Evolutionary conservation across 2,888 invertebrate genomes (phyloP).

Genomic region (Choristoneura rosaceana): DNA sequence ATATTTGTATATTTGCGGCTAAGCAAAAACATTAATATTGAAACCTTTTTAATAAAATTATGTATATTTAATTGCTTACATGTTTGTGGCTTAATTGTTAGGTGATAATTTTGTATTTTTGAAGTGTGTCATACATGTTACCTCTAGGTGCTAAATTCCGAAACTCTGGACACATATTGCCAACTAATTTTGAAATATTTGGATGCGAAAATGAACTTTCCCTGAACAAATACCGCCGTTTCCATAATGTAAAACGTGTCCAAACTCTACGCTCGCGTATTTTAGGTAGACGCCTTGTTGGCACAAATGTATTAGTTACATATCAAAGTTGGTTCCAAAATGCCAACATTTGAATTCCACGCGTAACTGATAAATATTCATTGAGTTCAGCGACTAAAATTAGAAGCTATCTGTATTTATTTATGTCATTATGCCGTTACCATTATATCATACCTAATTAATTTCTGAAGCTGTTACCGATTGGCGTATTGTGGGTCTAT

Average conservation of each 20-base stretch:
- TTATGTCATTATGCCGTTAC: not conserved
- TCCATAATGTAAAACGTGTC: constrained; percentile 16
- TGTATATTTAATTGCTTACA: too few relatives aligned
- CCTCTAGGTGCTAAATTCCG: too few relatives aligned
- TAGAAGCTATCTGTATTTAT: not conserved
- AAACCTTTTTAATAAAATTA: not conserved
- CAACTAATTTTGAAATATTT: not conserved
- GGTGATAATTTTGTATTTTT: too few relatives aligned
- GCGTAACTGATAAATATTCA: not conserved
- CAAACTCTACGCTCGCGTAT: not conserved
- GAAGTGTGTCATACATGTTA: too few relatives aligned
- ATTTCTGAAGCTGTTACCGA: not conserved
- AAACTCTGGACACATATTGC: not conserved
- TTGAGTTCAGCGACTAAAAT: not conserved
- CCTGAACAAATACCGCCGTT: constrained; percentile 6
- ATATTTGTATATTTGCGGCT: not conserved
- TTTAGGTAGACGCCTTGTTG: not conserved
- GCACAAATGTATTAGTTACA: not conserved
- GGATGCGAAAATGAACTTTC: constrained; percentile 11
- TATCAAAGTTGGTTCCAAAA: not conserved
- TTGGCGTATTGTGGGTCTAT: too few relatives aligned
- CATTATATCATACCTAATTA: too few relatives aligned
- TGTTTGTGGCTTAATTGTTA: too few relatives aligned
- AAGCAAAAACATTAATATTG: not conserved
- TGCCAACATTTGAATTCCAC: not conserved